Evolutionary conservation across 1,140 invertebrate genomes (phyloP), one percentile per base, ranked within the genome.

Genomic region (Neocloeon triangulifer): DNA sequence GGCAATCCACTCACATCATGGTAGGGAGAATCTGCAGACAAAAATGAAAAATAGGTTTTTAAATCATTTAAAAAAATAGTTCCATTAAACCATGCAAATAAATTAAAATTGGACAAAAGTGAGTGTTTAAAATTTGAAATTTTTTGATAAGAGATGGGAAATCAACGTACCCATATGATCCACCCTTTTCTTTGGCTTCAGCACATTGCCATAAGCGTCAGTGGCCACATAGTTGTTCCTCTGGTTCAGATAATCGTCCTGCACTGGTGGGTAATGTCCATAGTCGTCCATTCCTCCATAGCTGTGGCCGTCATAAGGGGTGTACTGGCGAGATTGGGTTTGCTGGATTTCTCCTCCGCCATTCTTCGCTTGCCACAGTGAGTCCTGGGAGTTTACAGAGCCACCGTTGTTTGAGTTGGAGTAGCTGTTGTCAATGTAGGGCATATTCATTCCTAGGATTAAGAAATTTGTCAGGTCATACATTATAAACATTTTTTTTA

Each of bases 311-410:
- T 29, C 14, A 17, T 29, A 16, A 16, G 27, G 27, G 2, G 27
- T n/a, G n/a, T n/a, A n/a, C n/a, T n/a, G n/a, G n/a, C n/a, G n/a
- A n/a, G n/a, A n/a, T n/a, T n/a, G n/a, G n/a, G n/a, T n/a, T n/a
- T n/a, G n/a, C n/a, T n/a, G n/a, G n/a, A 30, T 39, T 30, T 35
- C 30, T 35, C 43, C 39, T 19, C 33, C 32, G 19, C 38, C 39
- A 42, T 44, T 49, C 55, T 86, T 85, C 63, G 85, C 76, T 55
- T 88, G 81, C 81, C 82, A 89, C 39, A 89, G 58, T n/a, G 81
- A 88, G 50, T 89, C 84, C 50, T 89, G 84, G 1, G 81, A 86
- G 55, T 89, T 85, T 21, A 89, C 81, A 33, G 80, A 85, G 30
- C 84, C 81, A 15, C 80, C 81, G 53, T 88, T 84, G 55, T 85